A percentile compares a stretch with the other conserved stretches of the same genome.
phyloP scores from a whole-genome alignment of 2,113 vertebrate genomes.

The Sturnus vulgaris region DNA sequence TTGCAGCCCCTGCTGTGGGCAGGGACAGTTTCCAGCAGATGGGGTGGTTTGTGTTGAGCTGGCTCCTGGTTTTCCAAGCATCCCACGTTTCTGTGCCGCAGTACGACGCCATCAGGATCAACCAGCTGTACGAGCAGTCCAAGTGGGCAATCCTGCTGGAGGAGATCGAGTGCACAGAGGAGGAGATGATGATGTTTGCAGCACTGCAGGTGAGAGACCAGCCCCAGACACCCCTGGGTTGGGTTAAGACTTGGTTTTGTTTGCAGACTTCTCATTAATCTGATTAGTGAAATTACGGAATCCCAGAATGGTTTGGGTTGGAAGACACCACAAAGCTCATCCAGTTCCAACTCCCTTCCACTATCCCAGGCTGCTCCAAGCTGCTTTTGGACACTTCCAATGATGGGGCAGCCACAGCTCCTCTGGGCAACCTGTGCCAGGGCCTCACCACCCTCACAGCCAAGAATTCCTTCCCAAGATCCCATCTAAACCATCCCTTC shows the following conservation, averaged over 20 bases:
- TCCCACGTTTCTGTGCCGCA: conserved; percentile 14
- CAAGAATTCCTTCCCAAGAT: not conserved
- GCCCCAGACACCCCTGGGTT: fast-evolving
- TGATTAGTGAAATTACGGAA: fast-evolving
- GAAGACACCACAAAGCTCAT: not conserved
- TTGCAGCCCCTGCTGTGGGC: fast-evolving
- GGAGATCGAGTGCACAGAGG: conserved; percentile 98
- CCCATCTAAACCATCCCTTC: not conserved
- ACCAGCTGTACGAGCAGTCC: conserved; percentile 96
- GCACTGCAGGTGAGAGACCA: conserved; percentile 86
- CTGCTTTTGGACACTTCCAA: not conserved
- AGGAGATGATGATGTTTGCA: conserved; percentile 99
- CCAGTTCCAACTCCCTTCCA: not conserved
- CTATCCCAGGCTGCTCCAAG: not conserved
- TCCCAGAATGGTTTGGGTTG: not conserved
- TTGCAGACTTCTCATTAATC: not conserved
- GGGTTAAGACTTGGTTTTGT: fast-evolving
- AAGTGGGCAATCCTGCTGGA: conserved; percentile 98
- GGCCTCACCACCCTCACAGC: not conserved
- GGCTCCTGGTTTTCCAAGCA: fast-evolving
- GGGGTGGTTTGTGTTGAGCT: not conserved
- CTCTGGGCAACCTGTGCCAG: not conserved
- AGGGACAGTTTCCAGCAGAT: not conserved
- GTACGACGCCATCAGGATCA: conserved; percentile 98
- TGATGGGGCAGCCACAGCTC: not conserved